Conservation (phyloP, 2,888 invertebrate species). For the Marronus borbonicus region DNA sequence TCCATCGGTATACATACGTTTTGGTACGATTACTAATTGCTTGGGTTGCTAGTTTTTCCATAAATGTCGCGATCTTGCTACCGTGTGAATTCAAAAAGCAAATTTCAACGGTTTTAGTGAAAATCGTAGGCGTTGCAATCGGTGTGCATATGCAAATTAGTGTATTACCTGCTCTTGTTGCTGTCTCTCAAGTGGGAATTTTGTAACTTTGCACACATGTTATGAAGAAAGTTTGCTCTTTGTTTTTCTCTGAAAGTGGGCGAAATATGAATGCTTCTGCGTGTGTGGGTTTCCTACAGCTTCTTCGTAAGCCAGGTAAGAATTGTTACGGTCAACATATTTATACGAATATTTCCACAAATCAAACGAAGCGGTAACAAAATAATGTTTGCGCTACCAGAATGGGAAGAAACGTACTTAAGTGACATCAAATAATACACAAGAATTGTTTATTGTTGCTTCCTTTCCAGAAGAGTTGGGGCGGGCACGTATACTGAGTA, state of each 20-base stretch:
- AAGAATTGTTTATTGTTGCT: too few relatives aligned
- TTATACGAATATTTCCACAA: too few relatives aligned
- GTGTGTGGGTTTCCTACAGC: not conserved
- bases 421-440: too few relatives aligned
- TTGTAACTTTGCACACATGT: not conserved
- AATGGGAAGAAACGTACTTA: too few relatives aligned
- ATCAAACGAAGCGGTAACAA: too few relatives aligned
- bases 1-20: conserved; percentile 11
- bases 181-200: conserved; percentile 8
- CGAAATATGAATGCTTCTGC: not conserved
- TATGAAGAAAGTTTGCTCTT: not conserved
- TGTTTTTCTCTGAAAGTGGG: conserved; percentile 10
- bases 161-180: conserved; percentile 1
- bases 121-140: not conserved
- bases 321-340: too few relatives aligned
- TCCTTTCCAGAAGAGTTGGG: too few relatives aligned
- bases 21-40: not conserved
- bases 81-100: conserved; percentile 23
- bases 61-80: conserved; percentile 16
- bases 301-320: not conserved
- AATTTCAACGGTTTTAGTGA: conserved; percentile 18
- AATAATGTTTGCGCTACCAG: too few relatives aligned
- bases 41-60: not conserved
- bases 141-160: conserved; percentile 21
- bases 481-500: too few relatives aligned